Evolutionary conservation across 2,113 vertebrate species (phyloP), one percentile per base, ranked within the genome.

Genomic region (Chaetorhynchus papuensis): DNA sequence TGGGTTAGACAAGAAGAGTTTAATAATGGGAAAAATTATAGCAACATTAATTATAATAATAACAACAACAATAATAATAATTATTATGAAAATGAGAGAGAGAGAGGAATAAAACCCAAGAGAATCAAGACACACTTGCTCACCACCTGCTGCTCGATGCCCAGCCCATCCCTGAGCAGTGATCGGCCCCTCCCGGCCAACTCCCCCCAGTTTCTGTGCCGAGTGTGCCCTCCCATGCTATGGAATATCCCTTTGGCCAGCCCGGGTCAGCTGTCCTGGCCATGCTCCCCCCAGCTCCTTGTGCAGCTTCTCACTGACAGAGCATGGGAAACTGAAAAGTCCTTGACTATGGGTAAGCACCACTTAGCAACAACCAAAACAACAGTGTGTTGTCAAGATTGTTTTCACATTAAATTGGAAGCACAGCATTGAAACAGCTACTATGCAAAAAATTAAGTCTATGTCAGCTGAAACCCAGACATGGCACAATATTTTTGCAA

Each of bases 111-210:
- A 52, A 60, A 44, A 37, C 12, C 12, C 6, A 10, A 69, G 30
- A 79, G 28, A 31, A 54, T 21, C 12, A 30, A 33, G 47, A 24
- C 13, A 37, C 26, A 37, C 17, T n/a, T 41, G 21, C 26, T 71
- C 66, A 52, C 27, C 10, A 39, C 6, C 17, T 0, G 0, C 78
- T 83, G 45, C 6, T 6, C 2, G 1, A 35, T 26, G 44, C 65
- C 31, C 44, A 60, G 26, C 47, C 56, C 39, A 31, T 6, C 26
- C 45, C 57, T 1, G 2, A 61, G 80, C 80, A 61, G 56, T 7
- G 33, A 15, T 30, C 6, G 0, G 66, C 31, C 66, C 37, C 45
- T 83, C 56, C 68, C 3, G 3, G 39, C 26, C 19, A 20, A 4
- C 57, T 31, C 20, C 31, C 31, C 52, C 31, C 45, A 2, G 33